Percentiles rank a stretch among this genome's conserved stretches.
phyloP scores from a whole-genome alignment of 2,888 invertebrate species.

The Xestobium rufovillosum region DNA sequence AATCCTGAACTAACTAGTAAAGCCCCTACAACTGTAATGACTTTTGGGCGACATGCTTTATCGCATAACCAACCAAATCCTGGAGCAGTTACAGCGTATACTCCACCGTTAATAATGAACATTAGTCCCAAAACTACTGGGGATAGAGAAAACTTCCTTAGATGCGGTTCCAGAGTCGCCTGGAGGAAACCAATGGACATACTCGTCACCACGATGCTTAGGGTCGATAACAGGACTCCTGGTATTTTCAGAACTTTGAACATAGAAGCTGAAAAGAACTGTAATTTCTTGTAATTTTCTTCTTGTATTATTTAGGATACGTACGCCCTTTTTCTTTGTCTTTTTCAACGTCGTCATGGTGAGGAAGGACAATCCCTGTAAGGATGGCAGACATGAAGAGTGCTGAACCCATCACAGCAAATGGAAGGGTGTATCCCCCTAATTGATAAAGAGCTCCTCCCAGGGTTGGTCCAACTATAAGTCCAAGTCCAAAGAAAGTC shows the following conservation, averaged over 20 bases:
- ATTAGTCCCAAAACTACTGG: constrained; percentile 68
- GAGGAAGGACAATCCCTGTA: constrained; percentile 66
- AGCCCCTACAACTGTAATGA: constrained; percentile 61
- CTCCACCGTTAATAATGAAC: constrained; percentile 77
- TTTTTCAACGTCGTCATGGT: constrained; percentile 53
- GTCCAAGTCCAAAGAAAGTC: constrained; percentile 79
- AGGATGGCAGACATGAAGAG: constrained; percentile 69
- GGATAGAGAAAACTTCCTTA: constrained; percentile 63
- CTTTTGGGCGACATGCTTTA: constrained; percentile 56
- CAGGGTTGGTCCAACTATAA: constrained; percentile 85
- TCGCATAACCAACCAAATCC: constrained; percentile 77
- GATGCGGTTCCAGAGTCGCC: constrained; percentile 82
- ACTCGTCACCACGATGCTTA: constrained; percentile 68
- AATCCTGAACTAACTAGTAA: constrained; percentile 61
- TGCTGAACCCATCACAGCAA: constrained; percentile 68
- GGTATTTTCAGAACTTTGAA: constrained; percentile 61
- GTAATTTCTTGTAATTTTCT: constrained; percentile 1
- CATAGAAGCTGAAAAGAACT: constrained; percentile 51
- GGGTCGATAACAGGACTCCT: constrained; percentile 62
- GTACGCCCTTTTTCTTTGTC: constrained; percentile 54
- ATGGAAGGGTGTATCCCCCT: constrained; percentile 75
- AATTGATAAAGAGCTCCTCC: constrained; percentile 76
- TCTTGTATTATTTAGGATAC: constrained; percentile 31
- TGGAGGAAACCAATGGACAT: constrained; percentile 82
- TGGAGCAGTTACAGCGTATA: constrained; percentile 73